These are phyloP conservation scores for Hystrix brachyura DNA, from an alignment of 2,113 vertebrate species.

Conservation along the genomic window DNA sequence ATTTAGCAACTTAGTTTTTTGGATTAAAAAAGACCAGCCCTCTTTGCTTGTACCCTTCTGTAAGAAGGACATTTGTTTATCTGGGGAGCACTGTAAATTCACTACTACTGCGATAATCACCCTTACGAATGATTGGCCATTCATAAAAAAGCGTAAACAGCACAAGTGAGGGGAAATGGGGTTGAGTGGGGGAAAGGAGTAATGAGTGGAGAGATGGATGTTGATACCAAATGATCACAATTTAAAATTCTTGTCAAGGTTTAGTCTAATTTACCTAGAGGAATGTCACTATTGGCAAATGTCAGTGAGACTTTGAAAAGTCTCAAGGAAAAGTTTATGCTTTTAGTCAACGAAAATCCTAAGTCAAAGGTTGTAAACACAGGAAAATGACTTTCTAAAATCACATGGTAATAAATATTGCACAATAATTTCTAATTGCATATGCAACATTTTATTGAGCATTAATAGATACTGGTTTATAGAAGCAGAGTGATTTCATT, in stretches of 20 bases:
- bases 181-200: background rate
- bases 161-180: background rate
- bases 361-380: background rate
- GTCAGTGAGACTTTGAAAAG: constrained; percentile 9
- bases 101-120: background rate
- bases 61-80: background rate
- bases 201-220: background rate
- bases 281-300: background rate
- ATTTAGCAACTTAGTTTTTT: background rate
- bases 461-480: constrained; percentile 51
- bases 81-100: background rate
- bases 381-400: background rate
- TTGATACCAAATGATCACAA: background rate
- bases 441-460: background rate
- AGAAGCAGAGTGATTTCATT: constrained; percentile 59
- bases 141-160: background rate
- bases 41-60: background rate
- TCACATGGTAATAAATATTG: background rate
- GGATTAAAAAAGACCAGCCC: background rate
- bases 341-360: constrained; percentile 9
- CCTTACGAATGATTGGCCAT: background rate
- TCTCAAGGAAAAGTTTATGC: background rate
- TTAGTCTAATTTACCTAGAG: background rate
- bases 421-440: background rate
- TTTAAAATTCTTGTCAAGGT: background rate